Base-by-base conservation (phyloP, 2,888 invertebrate genomes). In the Hartigia nigra region DNA sequence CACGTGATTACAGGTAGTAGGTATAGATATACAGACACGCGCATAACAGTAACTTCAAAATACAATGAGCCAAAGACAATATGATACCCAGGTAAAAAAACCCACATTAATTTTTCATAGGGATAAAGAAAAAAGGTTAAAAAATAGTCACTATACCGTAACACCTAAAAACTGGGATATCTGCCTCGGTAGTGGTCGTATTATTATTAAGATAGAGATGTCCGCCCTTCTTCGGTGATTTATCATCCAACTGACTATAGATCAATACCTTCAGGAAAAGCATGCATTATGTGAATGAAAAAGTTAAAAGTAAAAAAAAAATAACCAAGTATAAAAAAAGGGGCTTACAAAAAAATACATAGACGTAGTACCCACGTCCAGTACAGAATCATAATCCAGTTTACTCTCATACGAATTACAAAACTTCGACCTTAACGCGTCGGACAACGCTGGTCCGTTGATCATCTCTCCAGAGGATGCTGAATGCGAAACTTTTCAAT, bases 401-500 rank as follows among this genome's bases (percentile, higher is more conserved):
- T 72, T 72, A 72, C 14, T 34, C 34, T 14, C 72, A 31, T 34
- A 12, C 72, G 72, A 72, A 72, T 31, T 31, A 72, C 72, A 12
- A 12, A 72, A 72, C 31, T 31, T 34, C 72, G 72, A 31, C 12
- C 72, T 3, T 32, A 1, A 23, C 12, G 72, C 72, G 31, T 32
- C 72, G 72, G 12, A 12, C 72, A 72, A n/a, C 72, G 1, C n/a
- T 12, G 11, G 9, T 12, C 31, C 31, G 32, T 72, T 9, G 72
- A 31, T 72, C 31, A 72, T 32, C 72, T 72, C 77, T 31, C 77
- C 39, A 14, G 77, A 75, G 79, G 75, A 72, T 79, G 77, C 79
- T 39, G 76, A 74, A 37, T 76, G 76, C 83, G 84, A 87, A 85
- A 88, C 85, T 88, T 88, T 88, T 86, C 85, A 87, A 88, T 88